A percentile compares a stretch with the other conserved stretches of the same genome.
These are phyloP conservation scores for Centropyge bicolor DNA, from an alignment of 2,797 vertebrate species.

Conservation along the genomic window DNA sequence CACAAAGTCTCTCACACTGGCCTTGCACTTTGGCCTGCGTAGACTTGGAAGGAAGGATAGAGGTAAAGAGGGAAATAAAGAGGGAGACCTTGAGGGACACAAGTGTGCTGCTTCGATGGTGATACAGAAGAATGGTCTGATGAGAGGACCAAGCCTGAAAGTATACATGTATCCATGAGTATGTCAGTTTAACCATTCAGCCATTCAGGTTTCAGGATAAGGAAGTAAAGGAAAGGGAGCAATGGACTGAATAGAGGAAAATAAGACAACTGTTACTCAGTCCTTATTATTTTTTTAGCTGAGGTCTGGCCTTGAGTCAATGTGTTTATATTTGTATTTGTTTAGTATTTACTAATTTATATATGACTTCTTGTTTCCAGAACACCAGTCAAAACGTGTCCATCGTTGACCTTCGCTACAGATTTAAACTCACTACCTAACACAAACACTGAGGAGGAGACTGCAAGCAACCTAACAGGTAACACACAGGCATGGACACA, in stretches of 20 bases:
- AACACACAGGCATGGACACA: slow-evolving; percentile 26
- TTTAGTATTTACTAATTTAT: slow-evolving; percentile 15
- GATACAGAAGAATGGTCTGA: slow-evolving; percentile 4
- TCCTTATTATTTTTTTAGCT: slow-evolving; percentile 12
- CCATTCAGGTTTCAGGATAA: background rate
- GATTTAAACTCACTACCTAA: slow-evolving; percentile 28
- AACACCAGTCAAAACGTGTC: slow-evolving; percentile 56
- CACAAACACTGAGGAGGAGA: slow-evolving; percentile 38
- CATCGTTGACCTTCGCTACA: background rate
- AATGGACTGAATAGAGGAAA: slow-evolving; percentile 11
- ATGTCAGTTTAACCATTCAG: background rate
- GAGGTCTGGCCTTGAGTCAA: background rate
- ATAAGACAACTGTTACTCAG: background rate
- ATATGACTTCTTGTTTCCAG: slow-evolving; percentile 57
- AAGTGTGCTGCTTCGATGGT: background rate
- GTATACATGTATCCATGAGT: background rate
- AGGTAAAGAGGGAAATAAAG: background rate
- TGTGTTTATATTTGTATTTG: background rate
- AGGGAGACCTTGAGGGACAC: background rate
- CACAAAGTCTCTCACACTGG: slow-evolving; percentile 30
- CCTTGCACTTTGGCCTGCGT: slow-evolving; percentile 26
- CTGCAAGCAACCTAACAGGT: slow-evolving; percentile 63
- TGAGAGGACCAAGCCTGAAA: background rate
- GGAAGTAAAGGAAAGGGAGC: background rate
- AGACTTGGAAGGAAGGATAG: slow-evolving; percentile 1